phyloP scores from a whole-genome alignment of 2,888 invertebrate genomes.

The Pantelozetes paolii region DNA sequence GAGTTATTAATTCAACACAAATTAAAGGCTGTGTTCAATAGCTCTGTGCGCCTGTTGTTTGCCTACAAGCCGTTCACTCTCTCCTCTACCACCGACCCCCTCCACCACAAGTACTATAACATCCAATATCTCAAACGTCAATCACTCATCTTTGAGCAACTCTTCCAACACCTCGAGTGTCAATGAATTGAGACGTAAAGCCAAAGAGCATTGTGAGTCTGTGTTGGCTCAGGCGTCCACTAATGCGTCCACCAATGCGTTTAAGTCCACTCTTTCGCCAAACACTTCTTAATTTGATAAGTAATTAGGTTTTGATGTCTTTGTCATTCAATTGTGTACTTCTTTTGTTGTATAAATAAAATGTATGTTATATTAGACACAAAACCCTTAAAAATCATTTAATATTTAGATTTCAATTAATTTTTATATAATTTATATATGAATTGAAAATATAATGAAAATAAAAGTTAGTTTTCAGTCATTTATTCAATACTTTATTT shows the following conservation, averaged over 20 bases:
- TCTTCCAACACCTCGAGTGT: slow-evolving; percentile 66
- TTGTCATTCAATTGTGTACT: slow-evolving; percentile 16
- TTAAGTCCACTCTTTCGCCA: slow-evolving; percentile 1
- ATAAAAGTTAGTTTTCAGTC: too few species aligned
- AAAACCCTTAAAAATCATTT: too few species aligned
- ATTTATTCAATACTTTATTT: neutral
- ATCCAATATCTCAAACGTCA: slow-evolving; percentile 27
- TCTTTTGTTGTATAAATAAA: slow-evolving; percentile 21
- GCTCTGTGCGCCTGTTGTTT: slow-evolving; percentile 72
- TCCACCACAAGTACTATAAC: slow-evolving; percentile 29
- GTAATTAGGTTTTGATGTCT: slow-evolving; percentile 3
- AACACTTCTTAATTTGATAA: slow-evolving; percentile 17
- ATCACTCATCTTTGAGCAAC: slow-evolving; percentile 28
- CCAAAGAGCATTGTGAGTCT: slow-evolving; percentile 90
- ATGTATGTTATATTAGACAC: neutral
- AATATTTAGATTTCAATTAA: too few species aligned
- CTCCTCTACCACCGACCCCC: slow-evolving; percentile 1
- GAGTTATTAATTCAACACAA: neutral
- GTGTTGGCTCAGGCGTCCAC: slow-evolving; percentile 57
- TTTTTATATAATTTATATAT: too few species aligned
- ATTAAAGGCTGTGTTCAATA: slow-evolving; percentile 54
- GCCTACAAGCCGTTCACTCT: slow-evolving; percentile 40
- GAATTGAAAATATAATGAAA: too few species aligned
- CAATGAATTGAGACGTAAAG: slow-evolving; percentile 83
- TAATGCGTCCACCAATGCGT: slow-evolving; percentile 47